Evolutionary conservation across 2,888 invertebrate genomes (phyloP).

Genomic region (Acanthosepion pharaonis): DNA sequence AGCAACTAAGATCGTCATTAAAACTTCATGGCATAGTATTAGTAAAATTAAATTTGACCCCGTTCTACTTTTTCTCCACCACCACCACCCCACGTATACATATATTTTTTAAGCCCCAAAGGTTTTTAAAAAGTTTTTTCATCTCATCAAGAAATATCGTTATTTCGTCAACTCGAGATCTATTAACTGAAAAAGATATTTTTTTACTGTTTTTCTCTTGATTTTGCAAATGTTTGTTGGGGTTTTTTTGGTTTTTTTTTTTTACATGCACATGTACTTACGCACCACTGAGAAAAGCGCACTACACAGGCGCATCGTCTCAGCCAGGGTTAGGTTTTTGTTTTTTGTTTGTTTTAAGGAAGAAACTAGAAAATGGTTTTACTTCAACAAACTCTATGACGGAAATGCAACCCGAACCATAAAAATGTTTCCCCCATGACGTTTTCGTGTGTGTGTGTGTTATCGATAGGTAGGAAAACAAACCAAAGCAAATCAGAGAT

Average conservation of each 20-base stretch:
- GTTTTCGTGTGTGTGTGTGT: background rate
- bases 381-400: constrained; percentile 16
- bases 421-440: background rate
- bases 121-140: no score
- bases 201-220: background rate
- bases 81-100: no score
- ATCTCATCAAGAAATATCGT: background rate
- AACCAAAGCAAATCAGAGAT: no score
- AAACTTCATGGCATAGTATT: no score
- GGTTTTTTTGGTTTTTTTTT: no score
- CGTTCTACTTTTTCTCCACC: no score
- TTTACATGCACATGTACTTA: no score
- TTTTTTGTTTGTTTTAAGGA: constrained; percentile 17
- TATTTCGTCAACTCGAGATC: background rate
- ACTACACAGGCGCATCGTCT: no score
- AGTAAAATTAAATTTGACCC: no score
- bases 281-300: background rate
- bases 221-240: background rate
- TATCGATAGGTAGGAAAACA: no score
- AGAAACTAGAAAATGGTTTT: background rate
- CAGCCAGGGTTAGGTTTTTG: background rate
- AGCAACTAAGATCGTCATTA: no score
- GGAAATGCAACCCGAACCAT: constrained; percentile 17
- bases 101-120: background rate
- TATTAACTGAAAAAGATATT: background rate